A percentile compares a stretch with the other conserved stretches of the same genome.
Evolutionary conservation across 1,140 invertebrate species (phyloP).

Genomic region (Achroia grisella): DNA sequence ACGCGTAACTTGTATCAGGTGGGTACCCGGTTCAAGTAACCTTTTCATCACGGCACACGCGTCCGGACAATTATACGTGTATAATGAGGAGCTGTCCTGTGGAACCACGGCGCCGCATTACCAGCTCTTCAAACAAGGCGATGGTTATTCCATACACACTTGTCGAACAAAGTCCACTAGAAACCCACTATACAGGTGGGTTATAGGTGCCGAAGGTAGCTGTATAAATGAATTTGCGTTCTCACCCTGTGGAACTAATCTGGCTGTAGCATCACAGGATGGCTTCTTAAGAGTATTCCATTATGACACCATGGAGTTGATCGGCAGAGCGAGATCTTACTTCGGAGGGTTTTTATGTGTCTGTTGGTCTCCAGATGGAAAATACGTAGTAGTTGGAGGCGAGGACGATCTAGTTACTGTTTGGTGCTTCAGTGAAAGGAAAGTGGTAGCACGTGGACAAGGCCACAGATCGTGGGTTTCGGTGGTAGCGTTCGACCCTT

Average conservation of each 20-base stretch:
- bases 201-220: slow-evolving; percentile 87
- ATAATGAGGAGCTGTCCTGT: slow-evolving; percentile 96
- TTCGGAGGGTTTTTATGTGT: slow-evolving; percentile 97
- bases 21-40: slow-evolving; percentile 95
- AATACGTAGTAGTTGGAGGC: slow-evolving; percentile 96
- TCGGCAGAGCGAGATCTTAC: slow-evolving; percentile 93
- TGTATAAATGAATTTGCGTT: slow-evolving; percentile 98
- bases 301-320: slow-evolving; percentile 96
- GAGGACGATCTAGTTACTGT: slow-evolving; percentile 99
- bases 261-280: slow-evolving; percentile 96
- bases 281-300: slow-evolving; percentile 97
- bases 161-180: slow-evolving; percentile 97
- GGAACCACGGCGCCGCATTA: slow-evolving; percentile 90
- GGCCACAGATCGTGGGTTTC: slow-evolving; percentile 97
- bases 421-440: slow-evolving; percentile 94
- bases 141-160: slow-evolving; percentile 94
- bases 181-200: slow-evolving; percentile 94
- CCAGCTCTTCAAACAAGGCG: slow-evolving; percentile 96
- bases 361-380: slow-evolving; percentile 98
- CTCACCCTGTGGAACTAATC: slow-evolving; percentile 92
- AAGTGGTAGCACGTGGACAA: slow-evolving; percentile 96
- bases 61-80: slow-evolving; percentile 98
- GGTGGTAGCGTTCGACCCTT: slow-evolving; percentile 97
- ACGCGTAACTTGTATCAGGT: slow-evolving; percentile 98
- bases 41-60: slow-evolving; percentile 95